Evolutionary conservation across 30 jellyfish, hydroid and myxozoan genomes (phyloP).

Genomic region (Aurelia sp.): DNA sequence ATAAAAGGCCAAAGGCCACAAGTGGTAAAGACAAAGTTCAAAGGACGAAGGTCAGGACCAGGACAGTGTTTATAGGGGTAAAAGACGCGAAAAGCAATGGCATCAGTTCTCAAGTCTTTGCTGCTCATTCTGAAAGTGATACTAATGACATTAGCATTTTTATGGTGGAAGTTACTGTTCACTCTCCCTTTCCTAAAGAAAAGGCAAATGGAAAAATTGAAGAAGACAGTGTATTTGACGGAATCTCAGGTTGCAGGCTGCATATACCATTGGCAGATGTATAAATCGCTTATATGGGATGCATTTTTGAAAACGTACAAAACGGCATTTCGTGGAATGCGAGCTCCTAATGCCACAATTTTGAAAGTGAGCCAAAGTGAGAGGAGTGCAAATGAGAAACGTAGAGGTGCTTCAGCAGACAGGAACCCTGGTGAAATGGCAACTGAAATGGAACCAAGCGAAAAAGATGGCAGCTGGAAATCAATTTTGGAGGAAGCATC

Average conservation of each 20-base stretch:
- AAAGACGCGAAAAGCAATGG: background rate
- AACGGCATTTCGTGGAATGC: conserved; percentile 8
- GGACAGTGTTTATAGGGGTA: background rate
- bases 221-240: background rate
- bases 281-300: background rate
- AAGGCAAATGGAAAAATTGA: background rate
- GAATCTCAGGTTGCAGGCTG: conserved; percentile 45
- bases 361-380: background rate
- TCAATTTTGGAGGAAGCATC: background rate
- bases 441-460: too few relatives aligned
- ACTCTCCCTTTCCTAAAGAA: background rate
- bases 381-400: too few relatives aligned
- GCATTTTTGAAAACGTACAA: conserved; percentile 20
- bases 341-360: conserved; percentile 47
- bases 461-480: background rate
- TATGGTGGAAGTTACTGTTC: conserved; percentile 3
- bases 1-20: conserved; percentile 54
- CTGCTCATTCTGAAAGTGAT: background rate
- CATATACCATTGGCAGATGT: conserved; percentile 56
- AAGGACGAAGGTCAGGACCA: conserved; percentile 39
- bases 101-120: conserved; percentile 4
- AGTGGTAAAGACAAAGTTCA: conserved; percentile 6
- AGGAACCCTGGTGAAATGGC: background rate
- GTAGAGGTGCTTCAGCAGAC: background rate
- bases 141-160: conserved; percentile 10